phyloP scores from a whole-genome alignment of 92 coral and sea anemone genomes.

The Ricordea florida region DNA sequence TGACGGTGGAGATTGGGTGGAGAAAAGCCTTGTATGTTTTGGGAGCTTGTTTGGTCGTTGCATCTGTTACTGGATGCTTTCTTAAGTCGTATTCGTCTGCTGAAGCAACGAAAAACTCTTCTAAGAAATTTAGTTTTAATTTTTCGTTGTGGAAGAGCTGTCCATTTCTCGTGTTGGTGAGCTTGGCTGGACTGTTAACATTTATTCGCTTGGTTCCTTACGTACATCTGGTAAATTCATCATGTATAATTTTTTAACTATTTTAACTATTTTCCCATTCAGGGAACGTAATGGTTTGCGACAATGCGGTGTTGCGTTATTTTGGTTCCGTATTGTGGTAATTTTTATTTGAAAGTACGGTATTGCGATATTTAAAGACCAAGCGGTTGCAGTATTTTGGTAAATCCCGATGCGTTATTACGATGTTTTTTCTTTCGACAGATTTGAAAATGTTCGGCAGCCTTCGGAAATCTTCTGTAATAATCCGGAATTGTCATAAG shows the following conservation, averaged over 20 bases:
- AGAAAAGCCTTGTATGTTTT: neutral
- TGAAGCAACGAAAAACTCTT: neutral
- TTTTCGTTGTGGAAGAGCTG: constrained; percentile 13
- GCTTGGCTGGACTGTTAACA: neutral
- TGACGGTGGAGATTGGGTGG: neutral
- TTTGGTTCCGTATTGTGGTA: too few relatives aligned
- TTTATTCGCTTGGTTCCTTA: constrained; percentile 18
- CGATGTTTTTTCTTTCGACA: too few relatives aligned
- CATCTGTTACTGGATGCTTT: constrained; percentile 17
- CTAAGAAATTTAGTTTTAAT: constrained; percentile 6
- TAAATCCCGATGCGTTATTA: too few relatives aligned
- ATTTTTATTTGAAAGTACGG: too few relatives aligned
- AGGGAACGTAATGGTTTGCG: too few relatives aligned
- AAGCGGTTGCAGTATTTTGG: too few relatives aligned
- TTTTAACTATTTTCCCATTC: too few relatives aligned
- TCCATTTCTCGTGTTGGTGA: neutral
- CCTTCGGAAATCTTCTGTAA: too few relatives aligned
- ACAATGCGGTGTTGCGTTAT: too few relatives aligned
- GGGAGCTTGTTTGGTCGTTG: neutral
- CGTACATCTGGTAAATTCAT: constrained; percentile 29
- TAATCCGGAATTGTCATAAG: too few relatives aligned
- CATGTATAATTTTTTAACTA: neutral
- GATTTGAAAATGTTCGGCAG: too few relatives aligned
- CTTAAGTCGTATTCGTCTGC: neutral
- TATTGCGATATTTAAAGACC: too few relatives aligned